Conservation (phyloP, 64 coral and sea anemone genomes). For the Pachyseris speciosa region DNA sequence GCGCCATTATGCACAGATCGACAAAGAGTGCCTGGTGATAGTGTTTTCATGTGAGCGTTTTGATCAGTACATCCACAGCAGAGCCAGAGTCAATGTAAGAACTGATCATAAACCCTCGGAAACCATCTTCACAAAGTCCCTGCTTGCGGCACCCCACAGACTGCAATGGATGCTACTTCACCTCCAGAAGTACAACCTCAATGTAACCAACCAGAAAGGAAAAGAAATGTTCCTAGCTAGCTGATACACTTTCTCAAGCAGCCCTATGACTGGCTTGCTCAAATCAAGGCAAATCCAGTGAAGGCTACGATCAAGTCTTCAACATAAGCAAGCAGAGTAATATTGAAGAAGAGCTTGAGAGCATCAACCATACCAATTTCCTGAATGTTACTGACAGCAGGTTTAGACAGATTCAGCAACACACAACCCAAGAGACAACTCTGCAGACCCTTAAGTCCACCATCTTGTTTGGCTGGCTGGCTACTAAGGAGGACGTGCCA, state of each 20-base stretch:
- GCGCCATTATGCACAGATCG: not conserved
- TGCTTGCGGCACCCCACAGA: not conserved
- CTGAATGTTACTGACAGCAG: conserved; percentile 27
- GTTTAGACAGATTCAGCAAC: conserved; percentile 11
- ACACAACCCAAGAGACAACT: conserved; percentile 40
- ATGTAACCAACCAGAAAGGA: conserved; percentile 12
- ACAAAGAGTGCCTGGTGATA: not conserved
- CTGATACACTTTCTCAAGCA: too few relatives aligned
- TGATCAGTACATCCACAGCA: too few relatives aligned
- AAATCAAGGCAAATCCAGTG: too few relatives aligned
- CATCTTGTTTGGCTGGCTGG: conserved; percentile 41
- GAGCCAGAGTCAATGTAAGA: not conserved
- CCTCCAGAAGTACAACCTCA: conserved; percentile 14
- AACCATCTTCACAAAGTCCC: not conserved
- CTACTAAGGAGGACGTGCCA: conserved; percentile 40
- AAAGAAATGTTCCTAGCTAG: too few relatives aligned
- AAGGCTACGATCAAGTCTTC: too few relatives aligned
- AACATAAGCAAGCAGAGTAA: too few relatives aligned
- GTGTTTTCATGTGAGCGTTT: not conserved
- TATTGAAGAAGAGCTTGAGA: conserved; percentile 27
- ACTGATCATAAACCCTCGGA: not conserved
- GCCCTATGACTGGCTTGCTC: too few relatives aligned
- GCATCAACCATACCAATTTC: not conserved
- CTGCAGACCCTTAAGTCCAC: conserved; percentile 14
- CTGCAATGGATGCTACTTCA: not conserved